Evolutionary conservation across 2,113 vertebrate genomes (phyloP).

Genomic region (Glaucidium brasilianum): DNA sequence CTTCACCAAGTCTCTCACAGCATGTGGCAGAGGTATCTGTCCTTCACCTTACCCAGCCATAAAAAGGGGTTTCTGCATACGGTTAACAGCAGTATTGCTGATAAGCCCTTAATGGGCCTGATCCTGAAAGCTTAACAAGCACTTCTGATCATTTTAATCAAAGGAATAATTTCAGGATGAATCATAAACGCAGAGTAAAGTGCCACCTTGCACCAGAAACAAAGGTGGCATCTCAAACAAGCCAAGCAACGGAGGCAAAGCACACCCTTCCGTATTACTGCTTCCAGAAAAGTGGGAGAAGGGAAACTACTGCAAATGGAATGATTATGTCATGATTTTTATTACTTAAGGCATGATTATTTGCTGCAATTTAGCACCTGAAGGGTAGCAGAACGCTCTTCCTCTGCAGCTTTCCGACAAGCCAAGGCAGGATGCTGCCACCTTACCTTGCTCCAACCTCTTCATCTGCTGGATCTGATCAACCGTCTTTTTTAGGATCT

Average conservation of each 20-base stretch:
- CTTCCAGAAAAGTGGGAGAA: neutral
- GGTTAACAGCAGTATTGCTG: neutral
- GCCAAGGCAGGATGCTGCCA: neutral
- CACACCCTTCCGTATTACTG: neutral
- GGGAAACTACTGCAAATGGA: neutral
- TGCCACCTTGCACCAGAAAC: neutral
- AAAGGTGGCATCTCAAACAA: neutral
- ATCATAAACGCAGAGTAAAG: neutral
- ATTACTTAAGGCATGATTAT: too few relatives aligned
- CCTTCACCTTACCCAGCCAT: neutral
- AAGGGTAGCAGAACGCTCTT: neutral
- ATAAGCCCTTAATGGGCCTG: neutral
- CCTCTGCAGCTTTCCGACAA: neutral
- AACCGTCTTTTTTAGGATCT: conserved; percentile 91
- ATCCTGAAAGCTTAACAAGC: neutral
- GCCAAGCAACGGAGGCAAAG: neutral
- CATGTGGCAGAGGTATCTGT: neutral
- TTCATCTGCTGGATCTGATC: conserved; percentile 97
- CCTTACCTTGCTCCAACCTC: conserved; percentile 88
- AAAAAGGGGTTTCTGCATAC: neutral
- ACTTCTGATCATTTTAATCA: neutral
- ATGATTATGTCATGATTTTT: neutral
- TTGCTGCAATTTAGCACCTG: too few relatives aligned
- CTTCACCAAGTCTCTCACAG: neutral
- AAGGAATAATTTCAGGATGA: neutral